Conservation (phyloP, 2,888 invertebrate genomes). For the Phoenoteleia sp. region DNA sequence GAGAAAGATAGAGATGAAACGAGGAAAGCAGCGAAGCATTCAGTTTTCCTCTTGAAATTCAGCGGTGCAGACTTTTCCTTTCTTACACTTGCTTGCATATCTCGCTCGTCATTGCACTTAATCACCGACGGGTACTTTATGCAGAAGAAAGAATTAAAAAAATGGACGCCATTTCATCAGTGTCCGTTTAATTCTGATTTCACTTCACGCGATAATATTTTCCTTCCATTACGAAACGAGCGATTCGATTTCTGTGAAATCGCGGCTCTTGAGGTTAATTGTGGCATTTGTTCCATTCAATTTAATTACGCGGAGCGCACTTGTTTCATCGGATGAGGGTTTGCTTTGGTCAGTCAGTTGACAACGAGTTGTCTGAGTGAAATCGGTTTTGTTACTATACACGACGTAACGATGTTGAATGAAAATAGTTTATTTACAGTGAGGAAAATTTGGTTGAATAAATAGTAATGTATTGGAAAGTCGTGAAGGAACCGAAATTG, state of each 20-base stretch:
- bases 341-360: too few species aligned
- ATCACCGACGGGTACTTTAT: slow-evolving; percentile 40
- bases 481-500: too few species aligned
- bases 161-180: slow-evolving; percentile 39
- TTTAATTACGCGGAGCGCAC: slow-evolving; percentile 3
- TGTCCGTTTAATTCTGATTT: slow-evolving; percentile 38
- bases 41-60: slow-evolving; percentile 60
- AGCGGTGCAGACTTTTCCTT: slow-evolving; percentile 49
- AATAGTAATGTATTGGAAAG: too few species aligned
- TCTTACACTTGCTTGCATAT: slow-evolving; percentile 47
- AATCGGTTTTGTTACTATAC: too few species aligned
- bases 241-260: slow-evolving; percentile 12
- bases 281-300: slow-evolving; percentile 26
- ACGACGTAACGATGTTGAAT: too few species aligned
- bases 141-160: slow-evolving; percentile 6
- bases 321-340: not conserved
- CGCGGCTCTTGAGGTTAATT: slow-evolving; percentile 4
- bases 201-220: slow-evolving; percentile 38
- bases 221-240: slow-evolving; percentile 21
- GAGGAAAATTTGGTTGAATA: too few species aligned
- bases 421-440: too few species aligned
- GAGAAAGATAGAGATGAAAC: slow-evolving; percentile 45
- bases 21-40: slow-evolving; percentile 48
- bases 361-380: too few species aligned
- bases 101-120: slow-evolving; percentile 68